A percentile compares a stretch with the other conserved stretches of the same genome.
phyloP scores from a whole-genome alignment of 1,140 invertebrate genomes.

The Aplysia californica region DNA sequence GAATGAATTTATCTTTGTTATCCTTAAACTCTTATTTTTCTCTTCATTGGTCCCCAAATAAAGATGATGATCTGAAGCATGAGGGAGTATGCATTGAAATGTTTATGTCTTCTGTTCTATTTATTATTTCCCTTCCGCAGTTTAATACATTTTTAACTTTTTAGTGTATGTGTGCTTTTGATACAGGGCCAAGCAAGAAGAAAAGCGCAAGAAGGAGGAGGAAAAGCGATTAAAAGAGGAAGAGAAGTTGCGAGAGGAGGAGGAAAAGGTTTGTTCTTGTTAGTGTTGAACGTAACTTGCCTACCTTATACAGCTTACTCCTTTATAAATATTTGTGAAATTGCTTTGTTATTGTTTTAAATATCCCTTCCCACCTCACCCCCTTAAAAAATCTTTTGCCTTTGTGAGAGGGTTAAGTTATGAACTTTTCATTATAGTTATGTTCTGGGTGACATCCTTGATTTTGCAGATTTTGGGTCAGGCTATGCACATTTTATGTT shows the following conservation, averaged over 20 bases:
- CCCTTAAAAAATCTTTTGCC: background rate
- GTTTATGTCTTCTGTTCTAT: background rate
- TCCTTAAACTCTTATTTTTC: background rate
- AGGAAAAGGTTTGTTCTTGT: slow-evolving; percentile 10
- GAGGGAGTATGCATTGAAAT: background rate
- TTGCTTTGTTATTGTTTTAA: too few species aligned
- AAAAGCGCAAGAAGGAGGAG: slow-evolving; percentile 25
- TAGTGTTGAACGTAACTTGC: too few species aligned
- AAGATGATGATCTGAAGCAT: background rate
- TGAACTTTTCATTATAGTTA: too few species aligned
- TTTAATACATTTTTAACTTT: background rate
- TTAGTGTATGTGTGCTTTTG: background rate
- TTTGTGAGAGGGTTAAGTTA: too few species aligned
- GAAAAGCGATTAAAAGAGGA: slow-evolving; percentile 15
- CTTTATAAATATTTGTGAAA: too few species aligned
- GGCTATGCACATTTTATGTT: too few species aligned
- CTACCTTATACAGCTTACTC: too few species aligned
- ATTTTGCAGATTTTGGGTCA: too few species aligned
- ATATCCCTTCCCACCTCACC: background rate
- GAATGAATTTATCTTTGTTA: background rate
- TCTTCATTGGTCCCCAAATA: background rate
- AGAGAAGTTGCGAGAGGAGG: slow-evolving; percentile 14
- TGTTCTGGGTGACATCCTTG: too few species aligned
- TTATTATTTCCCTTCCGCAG: background rate
- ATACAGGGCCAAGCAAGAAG: slow-evolving; percentile 18